Conservation (phyloP, 2,888 invertebrate genomes). For the Acrobasis consociella region DNA sequence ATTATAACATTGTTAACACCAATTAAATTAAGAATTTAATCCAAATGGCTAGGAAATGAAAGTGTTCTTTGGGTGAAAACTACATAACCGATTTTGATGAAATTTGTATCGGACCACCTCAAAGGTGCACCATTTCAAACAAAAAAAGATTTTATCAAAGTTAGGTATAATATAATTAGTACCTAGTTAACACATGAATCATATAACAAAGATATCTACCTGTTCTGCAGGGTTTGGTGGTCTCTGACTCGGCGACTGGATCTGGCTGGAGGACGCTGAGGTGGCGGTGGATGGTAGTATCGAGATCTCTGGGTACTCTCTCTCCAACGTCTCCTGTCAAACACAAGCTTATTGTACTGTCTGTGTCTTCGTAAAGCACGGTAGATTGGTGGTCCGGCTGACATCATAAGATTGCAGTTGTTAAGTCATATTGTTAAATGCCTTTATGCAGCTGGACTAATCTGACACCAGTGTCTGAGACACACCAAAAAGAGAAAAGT, state of each 20-base stretch:
- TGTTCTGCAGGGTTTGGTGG: slow-evolving; percentile 75
- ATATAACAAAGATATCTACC: slow-evolving; percentile 41
- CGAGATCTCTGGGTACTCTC: slow-evolving; percentile 80
- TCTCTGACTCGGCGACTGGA: slow-evolving; percentile 71
- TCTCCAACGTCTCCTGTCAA: slow-evolving; percentile 76
- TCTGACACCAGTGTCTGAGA: too few species aligned
- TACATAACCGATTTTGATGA: too few species aligned
- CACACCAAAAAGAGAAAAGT: too few species aligned
- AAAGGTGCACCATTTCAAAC: too few species aligned
- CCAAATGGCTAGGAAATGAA: too few species aligned
- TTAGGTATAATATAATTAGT: too few species aligned
- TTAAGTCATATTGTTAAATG: too few species aligned
- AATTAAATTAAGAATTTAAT: too few species aligned
- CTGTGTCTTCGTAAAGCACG: neutral
- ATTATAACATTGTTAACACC: neutral
- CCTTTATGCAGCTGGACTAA: too few species aligned
- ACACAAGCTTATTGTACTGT: slow-evolving; percentile 31
- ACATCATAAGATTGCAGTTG: neutral
- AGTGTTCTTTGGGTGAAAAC: too few species aligned
- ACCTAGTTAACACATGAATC: neutral
- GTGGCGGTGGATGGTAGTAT: slow-evolving; percentile 79
- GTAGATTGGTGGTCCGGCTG: neutral
- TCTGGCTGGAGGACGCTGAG: slow-evolving; percentile 64
- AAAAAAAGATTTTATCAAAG: too few species aligned
- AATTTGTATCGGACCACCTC: too few species aligned